Percentiles rank a stretch among this genome's conserved stretches.
These are phyloP conservation scores for Drosophila paucipuncta DNA, from an alignment of 2,888 invertebrate genomes.

Conservation along the genomic window DNA sequence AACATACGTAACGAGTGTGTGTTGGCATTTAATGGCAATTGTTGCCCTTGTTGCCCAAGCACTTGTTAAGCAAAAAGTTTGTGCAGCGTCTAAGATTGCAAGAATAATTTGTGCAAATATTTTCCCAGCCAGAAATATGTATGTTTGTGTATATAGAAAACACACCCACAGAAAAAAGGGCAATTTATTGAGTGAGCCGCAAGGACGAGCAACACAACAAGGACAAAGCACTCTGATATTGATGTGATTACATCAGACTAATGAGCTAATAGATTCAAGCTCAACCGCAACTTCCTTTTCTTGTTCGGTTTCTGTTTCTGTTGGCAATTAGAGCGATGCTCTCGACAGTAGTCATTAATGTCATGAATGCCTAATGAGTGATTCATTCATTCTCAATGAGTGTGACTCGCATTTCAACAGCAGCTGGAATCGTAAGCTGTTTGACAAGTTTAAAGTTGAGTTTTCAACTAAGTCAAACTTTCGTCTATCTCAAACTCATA, in stretches of 20 bases:
- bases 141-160: background rate
- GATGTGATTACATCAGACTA: constrained; percentile 64
- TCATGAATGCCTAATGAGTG: constrained; percentile 56
- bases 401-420: constrained; percentile 1
- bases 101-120: constrained; percentile 43
- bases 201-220: constrained; percentile 4
- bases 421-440: background rate
- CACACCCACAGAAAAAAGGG: background rate
- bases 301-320: background rate
- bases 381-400: constrained; percentile 41
- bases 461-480: constrained; percentile 21
- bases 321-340: constrained; percentile 40
- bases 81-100: constrained; percentile 38
- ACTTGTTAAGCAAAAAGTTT: constrained; percentile 41
- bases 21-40: constrained; percentile 59
- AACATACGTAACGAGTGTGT: constrained; percentile 2
- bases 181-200: constrained; percentile 33
- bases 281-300: background rate
- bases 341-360: constrained; percentile 53
- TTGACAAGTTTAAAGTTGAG: constrained; percentile 4
- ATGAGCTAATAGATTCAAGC: constrained; percentile 62
- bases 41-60: constrained; percentile 43
- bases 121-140: constrained; percentile 14
- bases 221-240: constrained; percentile 32
- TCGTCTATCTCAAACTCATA: background rate